These are phyloP conservation scores for Ctenopoma kingsleyae DNA, from an alignment of 2,797 vertebrate species.

Conservation along the genomic window DNA sequence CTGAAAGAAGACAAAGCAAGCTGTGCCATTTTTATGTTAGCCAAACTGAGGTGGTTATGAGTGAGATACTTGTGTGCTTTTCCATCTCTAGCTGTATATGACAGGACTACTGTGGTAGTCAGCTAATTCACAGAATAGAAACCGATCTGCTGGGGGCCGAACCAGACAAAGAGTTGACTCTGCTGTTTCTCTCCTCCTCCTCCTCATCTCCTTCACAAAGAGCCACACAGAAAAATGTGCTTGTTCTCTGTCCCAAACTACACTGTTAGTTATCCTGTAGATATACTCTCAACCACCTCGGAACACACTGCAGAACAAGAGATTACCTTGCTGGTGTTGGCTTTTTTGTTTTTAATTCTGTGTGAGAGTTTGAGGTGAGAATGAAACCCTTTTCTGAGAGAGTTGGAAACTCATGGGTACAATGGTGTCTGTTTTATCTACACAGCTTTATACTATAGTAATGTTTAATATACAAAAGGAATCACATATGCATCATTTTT, in stretches of 20 bases:
- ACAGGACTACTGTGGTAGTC: conserved; percentile 9
- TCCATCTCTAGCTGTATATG: neutral
- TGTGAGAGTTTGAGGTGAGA: no score
- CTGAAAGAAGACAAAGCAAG: no score
- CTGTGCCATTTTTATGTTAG: no score
- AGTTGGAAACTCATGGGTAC: no score
- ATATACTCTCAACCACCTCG: conserved; percentile 19
- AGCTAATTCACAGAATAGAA: conserved; percentile 29
- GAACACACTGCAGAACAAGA: conserved; percentile 16
- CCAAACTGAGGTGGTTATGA: no score
- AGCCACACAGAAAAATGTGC: conserved; percentile 42
- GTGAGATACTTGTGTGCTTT: no score
- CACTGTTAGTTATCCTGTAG: conserved; percentile 10
- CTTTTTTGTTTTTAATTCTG: conserved; percentile 10
- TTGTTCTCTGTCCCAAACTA: conserved; percentile 49
- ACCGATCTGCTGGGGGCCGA: conserved; percentile 11
- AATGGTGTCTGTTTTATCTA: no score
- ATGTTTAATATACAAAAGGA: no score
- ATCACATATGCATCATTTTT: no score
- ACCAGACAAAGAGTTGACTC: conserved; percentile 30
- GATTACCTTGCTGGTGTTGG: conserved; percentile 25
- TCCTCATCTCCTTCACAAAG: conserved; percentile 28
- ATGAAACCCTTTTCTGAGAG: no score
- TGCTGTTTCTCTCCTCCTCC: conserved; percentile 32
- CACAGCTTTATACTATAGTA: no score